Conservation (phyloP, 2,113 vertebrate species). For the Excalfactoria chinensis region DNA sequence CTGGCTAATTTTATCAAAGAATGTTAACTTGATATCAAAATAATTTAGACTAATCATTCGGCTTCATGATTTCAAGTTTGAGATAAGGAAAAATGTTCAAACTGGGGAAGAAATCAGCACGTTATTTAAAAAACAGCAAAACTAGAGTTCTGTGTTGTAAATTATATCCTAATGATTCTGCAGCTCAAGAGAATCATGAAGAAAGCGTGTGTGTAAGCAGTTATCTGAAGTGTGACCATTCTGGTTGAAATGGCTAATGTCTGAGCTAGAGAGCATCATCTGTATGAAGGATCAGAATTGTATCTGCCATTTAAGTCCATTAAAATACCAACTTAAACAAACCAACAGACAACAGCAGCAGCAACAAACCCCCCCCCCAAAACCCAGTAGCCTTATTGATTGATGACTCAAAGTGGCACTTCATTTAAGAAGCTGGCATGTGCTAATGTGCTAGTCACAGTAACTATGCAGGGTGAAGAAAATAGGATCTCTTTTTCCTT, state of each 20-base stretch:
- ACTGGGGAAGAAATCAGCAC: neutral
- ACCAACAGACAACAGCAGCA: too few species aligned
- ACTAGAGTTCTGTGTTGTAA: conserved; percentile 5
- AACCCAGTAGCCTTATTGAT: neutral
- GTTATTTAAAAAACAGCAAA: neutral
- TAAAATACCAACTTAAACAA: neutral
- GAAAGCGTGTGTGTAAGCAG: neutral
- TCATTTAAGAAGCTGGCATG: neutral
- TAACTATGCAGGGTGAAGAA: neutral
- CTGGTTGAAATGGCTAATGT: neutral
- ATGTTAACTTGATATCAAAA: conserved; percentile 5
- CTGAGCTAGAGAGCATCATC: neutral
- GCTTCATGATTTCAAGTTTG: neutral
- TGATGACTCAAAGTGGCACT: neutral
- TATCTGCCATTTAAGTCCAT: neutral
- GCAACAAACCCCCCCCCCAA: too few species aligned
- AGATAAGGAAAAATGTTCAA: neutral
- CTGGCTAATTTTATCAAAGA: neutral
- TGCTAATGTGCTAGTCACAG: neutral
- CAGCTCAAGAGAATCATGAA: neutral
- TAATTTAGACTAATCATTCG: neutral
- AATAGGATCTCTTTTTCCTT: neutral
- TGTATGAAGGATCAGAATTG: neutral
- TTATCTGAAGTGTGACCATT: neutral
- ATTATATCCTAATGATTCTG: neutral